A percentile compares a stretch with the other conserved stretches of the same genome.
phyloP scores from a whole-genome alignment of 2,888 invertebrate species.

The Agrochola lychnidis region DNA sequence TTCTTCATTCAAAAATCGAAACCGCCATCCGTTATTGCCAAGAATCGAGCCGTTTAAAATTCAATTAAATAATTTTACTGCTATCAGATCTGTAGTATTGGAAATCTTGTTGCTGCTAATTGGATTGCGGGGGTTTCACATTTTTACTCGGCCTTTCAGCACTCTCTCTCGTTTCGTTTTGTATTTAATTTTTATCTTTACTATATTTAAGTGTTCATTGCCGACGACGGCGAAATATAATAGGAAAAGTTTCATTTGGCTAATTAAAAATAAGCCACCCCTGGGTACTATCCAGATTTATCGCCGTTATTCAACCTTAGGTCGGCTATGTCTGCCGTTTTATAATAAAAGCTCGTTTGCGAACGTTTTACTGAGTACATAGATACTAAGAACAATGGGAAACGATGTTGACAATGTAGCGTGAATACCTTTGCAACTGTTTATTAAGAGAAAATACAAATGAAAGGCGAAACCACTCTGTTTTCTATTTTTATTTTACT shows the following conservation, averaged over 20 bases:
- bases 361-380: slow-evolving; percentile 75
- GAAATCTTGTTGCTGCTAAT: slow-evolving; percentile 84
- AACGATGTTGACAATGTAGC: slow-evolving; percentile 76
- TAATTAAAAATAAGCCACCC: slow-evolving; percentile 88
- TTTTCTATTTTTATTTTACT: slow-evolving; percentile 64
- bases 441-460: slow-evolving; percentile 72
- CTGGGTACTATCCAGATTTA: slow-evolving; percentile 84
- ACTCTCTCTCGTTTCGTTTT: slow-evolving; percentile 72
- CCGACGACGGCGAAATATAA: slow-evolving; percentile 81
- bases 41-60: slow-evolving; percentile 68
- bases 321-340: slow-evolving; percentile 75
- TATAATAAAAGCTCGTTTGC: slow-evolving; percentile 80
- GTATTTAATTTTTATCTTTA: slow-evolving; percentile 84
- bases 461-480: slow-evolving; percentile 56
- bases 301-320: slow-evolving; percentile 81
- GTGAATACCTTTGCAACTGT: slow-evolving; percentile 73
- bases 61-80: slow-evolving; percentile 78
- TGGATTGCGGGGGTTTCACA: slow-evolving; percentile 82
- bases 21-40: slow-evolving; percentile 46
- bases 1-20: slow-evolving; percentile 55
- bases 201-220: slow-evolving; percentile 73
- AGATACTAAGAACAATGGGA: slow-evolving; percentile 78
- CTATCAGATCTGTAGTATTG: slow-evolving; percentile 79
- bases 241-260: slow-evolving; percentile 88
- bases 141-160: slow-evolving; percentile 77